A percentile compares a stretch with the other conserved stretches of the same genome.
Evolutionary conservation across 1,140 invertebrate species (phyloP).

Genomic region (Aphelenchoides besseyi): DNA sequence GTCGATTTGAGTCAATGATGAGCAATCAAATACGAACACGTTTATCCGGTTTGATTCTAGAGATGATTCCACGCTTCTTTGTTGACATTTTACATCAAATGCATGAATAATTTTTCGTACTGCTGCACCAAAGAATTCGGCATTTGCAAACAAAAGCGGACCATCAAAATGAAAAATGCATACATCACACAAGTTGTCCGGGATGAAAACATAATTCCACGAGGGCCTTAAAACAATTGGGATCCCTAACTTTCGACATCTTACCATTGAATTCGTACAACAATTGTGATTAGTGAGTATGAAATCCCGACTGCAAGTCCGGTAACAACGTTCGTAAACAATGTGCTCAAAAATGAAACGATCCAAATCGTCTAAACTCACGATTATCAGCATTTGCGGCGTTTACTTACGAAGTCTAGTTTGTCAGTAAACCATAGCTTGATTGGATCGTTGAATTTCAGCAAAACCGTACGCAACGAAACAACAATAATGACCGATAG

Average conservation of each 20-base stretch:
- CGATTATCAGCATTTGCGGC: not conserved
- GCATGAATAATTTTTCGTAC: slow-evolving; percentile 19
- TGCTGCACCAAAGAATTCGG: slow-evolving; percentile 26
- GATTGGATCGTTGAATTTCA: slow-evolving; percentile 29
- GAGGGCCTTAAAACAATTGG: slow-evolving; percentile 20
- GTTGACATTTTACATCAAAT: slow-evolving; percentile 6
- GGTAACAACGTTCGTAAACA: slow-evolving; percentile 33
- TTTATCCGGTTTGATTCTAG: too few relatives aligned
- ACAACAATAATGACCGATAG: slow-evolving; percentile 38
- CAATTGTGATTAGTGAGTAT: slow-evolving; percentile 33
- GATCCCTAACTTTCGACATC: not conserved
- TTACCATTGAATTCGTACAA: slow-evolving; percentile 40
- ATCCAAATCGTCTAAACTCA: slow-evolving; percentile 37
- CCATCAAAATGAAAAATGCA: slow-evolving; percentile 37
- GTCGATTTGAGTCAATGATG: slow-evolving; percentile 32
- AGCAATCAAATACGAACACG: slow-evolving; percentile 33
- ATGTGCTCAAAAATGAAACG: slow-evolving; percentile 28
- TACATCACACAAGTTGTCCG: slow-evolving; percentile 5
- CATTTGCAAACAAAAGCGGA: slow-evolving; percentile 36
- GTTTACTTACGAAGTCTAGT: slow-evolving; percentile 35
- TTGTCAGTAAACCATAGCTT: slow-evolving; percentile 37
- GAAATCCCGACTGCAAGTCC: slow-evolving; percentile 30
- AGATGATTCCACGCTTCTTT: not conserved
- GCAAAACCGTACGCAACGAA: slow-evolving; percentile 33
- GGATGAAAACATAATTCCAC: slow-evolving; percentile 26